These are phyloP conservation scores for Trichogramma evanescens DNA, from an alignment of 2,888 invertebrate genomes.

Conservation along the genomic window DNA sequence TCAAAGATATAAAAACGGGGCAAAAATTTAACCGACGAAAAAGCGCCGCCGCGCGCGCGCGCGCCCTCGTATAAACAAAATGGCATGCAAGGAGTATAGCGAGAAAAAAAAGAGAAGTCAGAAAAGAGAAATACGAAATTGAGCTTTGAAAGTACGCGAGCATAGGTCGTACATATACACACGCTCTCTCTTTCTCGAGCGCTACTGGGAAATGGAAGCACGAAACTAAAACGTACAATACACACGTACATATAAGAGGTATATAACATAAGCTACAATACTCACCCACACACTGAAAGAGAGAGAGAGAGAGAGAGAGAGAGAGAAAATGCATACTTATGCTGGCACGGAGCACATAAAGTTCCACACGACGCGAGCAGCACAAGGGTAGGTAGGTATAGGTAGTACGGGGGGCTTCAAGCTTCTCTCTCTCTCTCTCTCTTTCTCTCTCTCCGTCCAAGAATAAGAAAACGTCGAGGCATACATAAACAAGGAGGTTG, in stretches of 20 bases:
- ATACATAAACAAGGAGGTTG: conserved; percentile 48
- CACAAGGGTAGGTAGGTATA: conserved; percentile 1
- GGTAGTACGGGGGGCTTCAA: conserved; percentile 10
- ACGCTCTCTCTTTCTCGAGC: background rate
- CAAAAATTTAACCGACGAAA: no score
- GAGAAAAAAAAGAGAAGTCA: no score
- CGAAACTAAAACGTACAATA: conserved; percentile 39
- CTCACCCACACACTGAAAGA: background rate
- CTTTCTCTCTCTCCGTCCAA: conserved; percentile 37
- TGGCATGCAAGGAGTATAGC: no score
- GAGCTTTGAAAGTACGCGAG: background rate
- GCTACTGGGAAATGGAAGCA: conserved; percentile 17
- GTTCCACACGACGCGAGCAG: conserved; percentile 35
- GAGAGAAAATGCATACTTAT: conserved; percentile 43
- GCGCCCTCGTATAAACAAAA: no score
- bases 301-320: conserved; percentile 17
- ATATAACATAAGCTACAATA: no score
- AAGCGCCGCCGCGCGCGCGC: no score
- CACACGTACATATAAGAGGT: conserved; percentile 17
- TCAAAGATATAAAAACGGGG: no score
- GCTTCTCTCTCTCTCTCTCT: conserved; percentile 12
- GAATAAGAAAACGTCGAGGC: conserved; percentile 47
- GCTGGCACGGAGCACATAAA: conserved; percentile 45
- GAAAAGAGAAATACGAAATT: no score
- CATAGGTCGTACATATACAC: background rate